A percentile compares a stretch with the other conserved stretches of the same genome.
phyloP scores from a whole-genome alignment of 2,113 vertebrate species.

The Petromus typicus region DNA sequence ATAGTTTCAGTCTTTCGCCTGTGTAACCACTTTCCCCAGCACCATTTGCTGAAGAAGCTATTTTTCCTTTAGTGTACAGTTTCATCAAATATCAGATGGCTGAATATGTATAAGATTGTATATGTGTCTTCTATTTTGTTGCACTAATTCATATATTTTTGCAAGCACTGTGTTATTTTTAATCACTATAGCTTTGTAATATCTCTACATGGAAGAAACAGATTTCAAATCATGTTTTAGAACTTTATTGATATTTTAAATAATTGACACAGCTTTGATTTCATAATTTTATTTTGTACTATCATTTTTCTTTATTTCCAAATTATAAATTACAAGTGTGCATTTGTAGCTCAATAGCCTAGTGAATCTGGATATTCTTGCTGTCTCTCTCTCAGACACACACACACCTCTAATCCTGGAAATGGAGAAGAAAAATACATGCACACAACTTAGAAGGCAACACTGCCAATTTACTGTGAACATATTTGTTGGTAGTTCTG shows the following conservation, averaged over 20 bases:
- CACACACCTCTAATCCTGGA: background rate
- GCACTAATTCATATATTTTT: too few relatives aligned
- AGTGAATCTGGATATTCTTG: accelerated
- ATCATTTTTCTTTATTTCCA: background rate
- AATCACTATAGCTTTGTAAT: background rate
- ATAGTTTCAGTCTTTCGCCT: background rate
- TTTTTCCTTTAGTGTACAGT: background rate
- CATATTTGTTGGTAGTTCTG: background rate
- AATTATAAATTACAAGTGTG: background rate
- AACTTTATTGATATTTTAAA: background rate
- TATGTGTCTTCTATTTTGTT: background rate
- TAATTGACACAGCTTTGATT: background rate
- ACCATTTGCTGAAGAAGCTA: background rate
- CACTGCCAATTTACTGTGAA: background rate
- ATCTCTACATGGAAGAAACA: background rate
- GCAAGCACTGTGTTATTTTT: too few relatives aligned
- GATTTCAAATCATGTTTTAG: background rate
- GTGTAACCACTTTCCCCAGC: background rate
- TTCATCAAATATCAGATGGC: background rate
- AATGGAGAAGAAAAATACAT: background rate
- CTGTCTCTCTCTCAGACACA: background rate
- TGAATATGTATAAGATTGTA: too few relatives aligned
- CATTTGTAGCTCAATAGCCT: background rate
- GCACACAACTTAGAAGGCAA: background rate
- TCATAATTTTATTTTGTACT: background rate